Evolutionary conservation across 2,888 invertebrate genomes (phyloP), one percentile per base, ranked within the genome.

Genomic region (Eucriotettix oculatus): DNA sequence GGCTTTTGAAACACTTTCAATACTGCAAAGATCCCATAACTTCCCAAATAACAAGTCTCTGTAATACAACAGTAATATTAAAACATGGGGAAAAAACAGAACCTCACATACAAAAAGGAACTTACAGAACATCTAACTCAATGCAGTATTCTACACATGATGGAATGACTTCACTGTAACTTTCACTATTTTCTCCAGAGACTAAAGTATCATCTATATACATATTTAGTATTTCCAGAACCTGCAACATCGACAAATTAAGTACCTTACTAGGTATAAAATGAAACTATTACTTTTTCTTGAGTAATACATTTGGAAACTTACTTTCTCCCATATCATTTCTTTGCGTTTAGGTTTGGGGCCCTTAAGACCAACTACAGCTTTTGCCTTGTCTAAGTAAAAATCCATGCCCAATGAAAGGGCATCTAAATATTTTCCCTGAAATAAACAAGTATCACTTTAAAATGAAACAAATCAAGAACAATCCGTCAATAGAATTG

Each of bases 321-420:
- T 43, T 58, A 65, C 71, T 67, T 75, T 76, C 44, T 75, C 74
- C 10, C 73, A 71, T 14, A 74, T 72, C 60, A 74, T 71, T 61
- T 74, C 71, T 63, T 73, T 73, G 11, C 76, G 71, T 17, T 75
- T 73, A 60, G 76, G 74, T 55, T 74, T 75, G 11, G 74, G 72
- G 16, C 77, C 77, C 53, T 74, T 73, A n/a, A 79, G 68, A n/a
- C 80, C 79, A 1, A 79, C 76, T 1, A 83, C 79, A 16, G 81
- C 81, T 69, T 82, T 82, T 1, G 73, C 82, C 67, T 78, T 79
- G 58, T 82, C 83, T 63, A 80, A 75, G 66, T 81, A 81, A 68
- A 84, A 80, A 10, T 80, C 78, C 63, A 80, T 72, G 10, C 81
- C 82, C 52, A 84, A 69, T 16, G 77, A 74, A 53, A 84, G 69